Evolutionary conservation across 2,113 vertebrate genomes (phyloP).

Genomic region (Toxostoma redivivum): DNA sequence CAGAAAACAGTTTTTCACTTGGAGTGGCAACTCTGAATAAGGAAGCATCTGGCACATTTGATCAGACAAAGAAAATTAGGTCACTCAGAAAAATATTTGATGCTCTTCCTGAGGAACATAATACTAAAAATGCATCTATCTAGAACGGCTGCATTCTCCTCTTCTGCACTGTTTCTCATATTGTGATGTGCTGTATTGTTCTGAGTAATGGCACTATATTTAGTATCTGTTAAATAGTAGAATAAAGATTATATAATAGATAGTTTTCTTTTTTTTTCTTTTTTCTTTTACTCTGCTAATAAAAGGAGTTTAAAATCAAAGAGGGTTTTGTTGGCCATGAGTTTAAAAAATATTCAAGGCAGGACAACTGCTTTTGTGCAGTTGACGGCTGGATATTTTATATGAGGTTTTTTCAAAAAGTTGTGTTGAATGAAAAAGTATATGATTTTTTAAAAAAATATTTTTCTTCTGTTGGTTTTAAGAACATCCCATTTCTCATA

Average conservation of each 20-base stretch:
- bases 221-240: constrained; percentile 16
- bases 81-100: constrained; percentile 58
- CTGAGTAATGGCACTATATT: constrained; percentile 13
- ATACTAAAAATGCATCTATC: constrained; percentile 18
- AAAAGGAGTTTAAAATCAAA: constrained; percentile 15
- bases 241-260: constrained; percentile 24
- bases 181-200: constrained; percentile 31
- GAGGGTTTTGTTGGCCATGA: not conserved
- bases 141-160: not conserved
- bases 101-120: constrained; percentile 51
- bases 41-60: constrained; percentile 68
- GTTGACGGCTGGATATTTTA: not conserved
- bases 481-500: not conserved
- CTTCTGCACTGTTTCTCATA: not conserved
- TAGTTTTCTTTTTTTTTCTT: too few relatives aligned
- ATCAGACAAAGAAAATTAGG: constrained; percentile 68
- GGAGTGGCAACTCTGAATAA: constrained; percentile 63
- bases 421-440: not conserved
- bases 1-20: constrained; percentile 65
- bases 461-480: not conserved
- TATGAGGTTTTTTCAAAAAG: not conserved
- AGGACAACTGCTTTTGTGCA: not conserved
- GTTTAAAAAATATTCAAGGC: not conserved
- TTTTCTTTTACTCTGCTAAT: not conserved
- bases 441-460: not conserved